Evolutionary conservation across 92 coral and sea anemone species (phyloP), one percentile per base, ranked within the genome.

Genomic region (Palythoa heliodiscus): DNA sequence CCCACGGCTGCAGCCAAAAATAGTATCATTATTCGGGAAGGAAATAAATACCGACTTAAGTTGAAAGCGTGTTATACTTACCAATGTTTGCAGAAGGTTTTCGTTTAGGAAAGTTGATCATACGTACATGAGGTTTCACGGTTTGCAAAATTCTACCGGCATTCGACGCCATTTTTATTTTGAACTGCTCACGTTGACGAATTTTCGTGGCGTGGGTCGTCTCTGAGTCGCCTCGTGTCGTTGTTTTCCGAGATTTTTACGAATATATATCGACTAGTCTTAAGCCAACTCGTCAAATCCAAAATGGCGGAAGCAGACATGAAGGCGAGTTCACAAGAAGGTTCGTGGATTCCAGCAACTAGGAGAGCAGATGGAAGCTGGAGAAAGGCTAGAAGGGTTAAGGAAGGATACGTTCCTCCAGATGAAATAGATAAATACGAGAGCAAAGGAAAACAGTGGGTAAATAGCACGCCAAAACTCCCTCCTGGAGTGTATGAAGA

Each of bases 401-500:
- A 94, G 54, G 99, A 91, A 84, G 99, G 99, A 4, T 96, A 92
- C 60, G 95, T 96, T 11, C 99, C 99, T 25, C 98, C 93, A 23
- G 99, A 96, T 83, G 99, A 96, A 82, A 98, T 92, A 24, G 95
- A 95, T 78, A 94, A 94, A 87, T 96, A 96, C 87, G 98, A 96
- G 83, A 96, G 99, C 61, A 94, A 93, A 84, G 99, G 99, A n/a
- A 94, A 91, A 55, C 93, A 96, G 52, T 96, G 99, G 99, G 88
- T 81, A 19, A 89, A 93, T 54, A 93, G 92, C 14, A 86, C 87
- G 20, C 93, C 97, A 6, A 87, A 78, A 67, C 86, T 92, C 4
- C 98, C 98, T 15, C 98, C 98, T 9, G 99, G 98, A 22, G 86
- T 89, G 57, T 76, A 82, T 38, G 93, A 84, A 12, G 98, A 91